Percentiles rank a stretch among this genome's conserved stretches.
These are phyloP conservation scores for Zoanthus gigantus DNA, from an alignment of 92 coral and sea anemone species.

Conservation along the genomic window DNA sequence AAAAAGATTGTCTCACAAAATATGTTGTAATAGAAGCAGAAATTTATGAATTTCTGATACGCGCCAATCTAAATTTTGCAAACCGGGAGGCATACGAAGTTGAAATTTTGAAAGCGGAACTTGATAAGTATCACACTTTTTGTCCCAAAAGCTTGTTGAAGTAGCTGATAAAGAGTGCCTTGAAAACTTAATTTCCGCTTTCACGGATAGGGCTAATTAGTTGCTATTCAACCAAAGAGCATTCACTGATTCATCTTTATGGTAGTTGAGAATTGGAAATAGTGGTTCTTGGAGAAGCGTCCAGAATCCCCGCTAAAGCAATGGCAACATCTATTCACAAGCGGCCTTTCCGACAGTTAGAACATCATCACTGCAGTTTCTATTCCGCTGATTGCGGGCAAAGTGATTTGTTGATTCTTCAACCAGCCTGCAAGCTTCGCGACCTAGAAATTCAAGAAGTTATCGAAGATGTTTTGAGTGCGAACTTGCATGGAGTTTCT, in stretches of 20 bases:
- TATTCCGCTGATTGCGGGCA: slow-evolving; percentile 29
- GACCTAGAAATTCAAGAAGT: slow-evolving; percentile 83
- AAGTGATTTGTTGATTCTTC: slow-evolving; percentile 73
- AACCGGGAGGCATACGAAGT: background rate
- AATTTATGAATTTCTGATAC: background rate
- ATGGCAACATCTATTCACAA: slow-evolving; percentile 33
- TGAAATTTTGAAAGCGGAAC: background rate
- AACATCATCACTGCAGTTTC: background rate
- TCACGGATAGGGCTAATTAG: slow-evolving; percentile 39
- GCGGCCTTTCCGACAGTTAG: slow-evolving; percentile 20
- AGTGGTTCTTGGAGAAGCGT: background rate
- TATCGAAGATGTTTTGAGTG: slow-evolving; percentile 75
- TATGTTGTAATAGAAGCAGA: slow-evolving; percentile 12
- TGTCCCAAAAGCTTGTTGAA: slow-evolving; percentile 14
- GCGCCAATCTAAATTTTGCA: background rate
- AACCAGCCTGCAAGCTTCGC: slow-evolving; percentile 90
- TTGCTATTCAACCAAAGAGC: slow-evolving; percentile 31
- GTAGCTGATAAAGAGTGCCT: slow-evolving; percentile 40
- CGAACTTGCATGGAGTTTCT: slow-evolving; percentile 70
- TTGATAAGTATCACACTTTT: slow-evolving; percentile 31
- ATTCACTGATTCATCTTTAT: background rate
- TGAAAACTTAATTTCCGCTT: slow-evolving; percentile 46
- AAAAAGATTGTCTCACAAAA: slow-evolving; percentile 30
- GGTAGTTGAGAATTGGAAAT: background rate
- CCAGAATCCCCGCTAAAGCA: background rate